phyloP scores from a whole-genome alignment of 2,888 invertebrate species.

The Pterostichus niger region DNA sequence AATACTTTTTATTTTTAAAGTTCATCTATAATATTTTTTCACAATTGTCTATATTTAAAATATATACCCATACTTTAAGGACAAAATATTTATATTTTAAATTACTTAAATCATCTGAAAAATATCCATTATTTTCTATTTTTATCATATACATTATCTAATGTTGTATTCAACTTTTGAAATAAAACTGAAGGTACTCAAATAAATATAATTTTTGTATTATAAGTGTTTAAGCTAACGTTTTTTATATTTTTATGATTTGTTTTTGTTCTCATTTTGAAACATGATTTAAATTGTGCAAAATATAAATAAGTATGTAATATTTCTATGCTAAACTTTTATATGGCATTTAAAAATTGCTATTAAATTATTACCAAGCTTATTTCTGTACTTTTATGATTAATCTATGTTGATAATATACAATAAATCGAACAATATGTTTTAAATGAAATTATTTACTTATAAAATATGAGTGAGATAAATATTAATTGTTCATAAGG shows the following conservation, averaged over 20 bases:
- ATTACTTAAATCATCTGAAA: slow-evolving; percentile 15
- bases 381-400: too few species aligned
- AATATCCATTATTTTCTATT: slow-evolving; percentile 15
- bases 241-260: neutral
- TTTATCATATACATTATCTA: slow-evolving; percentile 33
- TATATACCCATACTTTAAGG: slow-evolving; percentile 28
- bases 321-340: neutral
- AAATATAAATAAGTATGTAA: neutral
- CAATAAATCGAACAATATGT: neutral
- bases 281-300: slow-evolving; percentile 13
- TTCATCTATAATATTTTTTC: slow-evolving; percentile 42
- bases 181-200: slow-evolving; percentile 5
- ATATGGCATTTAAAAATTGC: slow-evolving; percentile 14
- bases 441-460: slow-evolving; percentile 9
- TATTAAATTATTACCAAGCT: neutral
- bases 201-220: slow-evolving; percentile 5
- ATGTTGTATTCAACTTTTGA: neutral
- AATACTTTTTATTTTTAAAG: neutral
- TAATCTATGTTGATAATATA: neutral
- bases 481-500: neutral
- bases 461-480: slow-evolving; percentile 2
- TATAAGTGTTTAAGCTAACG: slow-evolving; percentile 25
- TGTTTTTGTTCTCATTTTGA: slow-evolving; percentile 36
- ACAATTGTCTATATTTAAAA: slow-evolving; percentile 13
- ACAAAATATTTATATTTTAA: slow-evolving; percentile 7